phyloP scores from a whole-genome alignment of 2,113 vertebrate genomes.

The Phalacrocorax brasilianus region DNA sequence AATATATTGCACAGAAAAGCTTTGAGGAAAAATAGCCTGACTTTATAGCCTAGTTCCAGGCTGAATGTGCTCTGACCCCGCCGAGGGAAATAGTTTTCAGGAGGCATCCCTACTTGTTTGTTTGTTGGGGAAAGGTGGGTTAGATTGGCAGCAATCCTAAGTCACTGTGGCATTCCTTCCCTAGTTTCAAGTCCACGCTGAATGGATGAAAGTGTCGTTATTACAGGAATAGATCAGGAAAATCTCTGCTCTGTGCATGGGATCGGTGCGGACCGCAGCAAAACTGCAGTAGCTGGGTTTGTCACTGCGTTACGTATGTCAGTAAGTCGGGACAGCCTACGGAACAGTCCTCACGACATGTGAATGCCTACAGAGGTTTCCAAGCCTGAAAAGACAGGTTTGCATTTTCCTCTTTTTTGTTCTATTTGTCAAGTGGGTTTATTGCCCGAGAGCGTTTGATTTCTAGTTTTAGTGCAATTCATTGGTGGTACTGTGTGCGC shows the following conservation, averaged over 20 bases:
- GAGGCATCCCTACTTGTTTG: neutral
- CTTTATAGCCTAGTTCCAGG: neutral
- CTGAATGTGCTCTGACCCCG: neutral
- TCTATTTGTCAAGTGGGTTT: neutral
- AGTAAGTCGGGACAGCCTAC: neutral
- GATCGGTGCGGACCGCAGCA: neutral
- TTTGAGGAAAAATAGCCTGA: neutral
- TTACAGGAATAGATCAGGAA: neutral
- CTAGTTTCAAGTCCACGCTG: neutral
- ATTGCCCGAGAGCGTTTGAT: neutral
- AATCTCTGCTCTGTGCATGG: neutral
- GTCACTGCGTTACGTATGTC: accelerated
- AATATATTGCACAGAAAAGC: neutral
- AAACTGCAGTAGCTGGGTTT: neutral
- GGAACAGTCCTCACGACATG: neutral
- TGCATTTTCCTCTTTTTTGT: neutral
- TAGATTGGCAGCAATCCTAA: neutral
- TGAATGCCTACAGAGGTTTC: neutral
- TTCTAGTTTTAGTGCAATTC: neutral
- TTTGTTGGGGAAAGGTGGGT: neutral
- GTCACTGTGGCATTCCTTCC: neutral
- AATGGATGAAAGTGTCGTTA: neutral
- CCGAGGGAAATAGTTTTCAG: neutral
- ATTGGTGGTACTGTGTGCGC: neutral
- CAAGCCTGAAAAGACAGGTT: neutral